Evolutionary conservation across 2,888 invertebrate genomes (phyloP).

Genomic region (Danaus chrysippus): DNA sequence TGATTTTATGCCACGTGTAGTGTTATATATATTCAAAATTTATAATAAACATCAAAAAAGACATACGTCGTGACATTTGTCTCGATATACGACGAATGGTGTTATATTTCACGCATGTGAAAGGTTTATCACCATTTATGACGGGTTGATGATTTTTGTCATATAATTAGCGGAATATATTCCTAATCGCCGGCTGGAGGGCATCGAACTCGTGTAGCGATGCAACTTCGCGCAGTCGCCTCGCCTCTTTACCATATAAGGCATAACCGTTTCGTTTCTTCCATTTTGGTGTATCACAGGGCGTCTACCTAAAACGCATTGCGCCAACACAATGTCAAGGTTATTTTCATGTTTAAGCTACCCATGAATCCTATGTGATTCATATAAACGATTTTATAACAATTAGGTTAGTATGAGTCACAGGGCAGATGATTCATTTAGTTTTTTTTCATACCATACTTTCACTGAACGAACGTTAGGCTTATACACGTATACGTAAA

Average conservation of each 20-base stretch:
- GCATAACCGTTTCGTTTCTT: slow-evolving; percentile 63
- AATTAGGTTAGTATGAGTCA: slow-evolving; percentile 30
- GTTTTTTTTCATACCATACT: slow-evolving; percentile 28
- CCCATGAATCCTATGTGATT: slow-evolving; percentile 21
- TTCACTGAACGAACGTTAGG: slow-evolving; percentile 30
- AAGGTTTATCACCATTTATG: slow-evolving; percentile 72
- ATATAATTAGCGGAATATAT: slow-evolving; percentile 35
- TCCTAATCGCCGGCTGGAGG: slow-evolving; percentile 51
- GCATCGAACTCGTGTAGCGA: slow-evolving; percentile 68
- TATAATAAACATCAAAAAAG: slow-evolving; percentile 24
- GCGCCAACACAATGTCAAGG: slow-evolving; percentile 53
- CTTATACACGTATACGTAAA: slow-evolving; percentile 12
- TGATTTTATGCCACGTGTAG: slow-evolving; percentile 77
- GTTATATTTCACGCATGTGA: slow-evolving; percentile 74
- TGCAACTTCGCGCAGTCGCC: slow-evolving; percentile 74
- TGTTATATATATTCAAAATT: slow-evolving; percentile 42
- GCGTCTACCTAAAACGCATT: slow-evolving; percentile 37
- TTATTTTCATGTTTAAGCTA: slow-evolving; percentile 13
- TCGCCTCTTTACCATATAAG: slow-evolving; percentile 72
- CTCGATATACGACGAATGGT: slow-evolving; percentile 45
- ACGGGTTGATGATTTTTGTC: slow-evolving; percentile 40
- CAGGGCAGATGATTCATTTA: slow-evolving; percentile 30
- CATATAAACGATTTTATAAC: slow-evolving; percentile 25
- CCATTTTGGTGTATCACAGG: slow-evolving; percentile 48
- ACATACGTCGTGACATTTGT: slow-evolving; percentile 15